These are phyloP conservation scores for Hoplias malabaricus DNA, from an alignment of 2,113 vertebrate species.

Conservation along the genomic window DNA sequence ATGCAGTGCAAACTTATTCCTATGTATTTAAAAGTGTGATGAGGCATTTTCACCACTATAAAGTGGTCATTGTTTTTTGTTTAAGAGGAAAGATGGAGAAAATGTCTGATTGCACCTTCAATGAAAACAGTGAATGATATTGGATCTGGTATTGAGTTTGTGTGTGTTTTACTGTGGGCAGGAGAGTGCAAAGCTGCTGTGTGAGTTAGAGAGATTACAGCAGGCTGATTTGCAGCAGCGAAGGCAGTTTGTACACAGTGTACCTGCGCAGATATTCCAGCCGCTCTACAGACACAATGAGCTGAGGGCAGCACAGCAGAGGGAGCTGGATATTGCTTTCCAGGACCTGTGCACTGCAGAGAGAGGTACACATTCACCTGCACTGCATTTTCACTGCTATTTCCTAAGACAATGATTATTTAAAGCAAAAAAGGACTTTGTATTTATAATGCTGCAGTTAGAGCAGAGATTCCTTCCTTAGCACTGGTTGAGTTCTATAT, in stretches of 20 bases:
- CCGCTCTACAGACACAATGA: constrained; percentile 77
- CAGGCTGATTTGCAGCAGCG: constrained; percentile 80
- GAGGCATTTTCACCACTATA: no score
- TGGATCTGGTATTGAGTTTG: neutral
- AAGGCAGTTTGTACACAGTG: constrained; percentile 73
- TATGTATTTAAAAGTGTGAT: no score
- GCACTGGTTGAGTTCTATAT: no score
- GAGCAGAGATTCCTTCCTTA: no score
- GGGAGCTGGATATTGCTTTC: constrained; percentile 88
- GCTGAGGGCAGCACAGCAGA: constrained; percentile 82
- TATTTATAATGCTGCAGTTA: neutral
- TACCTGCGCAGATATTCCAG: constrained; percentile 83
- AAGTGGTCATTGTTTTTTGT: no score
- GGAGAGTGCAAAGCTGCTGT: constrained; percentile 82
- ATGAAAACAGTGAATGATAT: no score
- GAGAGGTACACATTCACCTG: constrained; percentile 70
- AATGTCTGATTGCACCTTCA: no score
- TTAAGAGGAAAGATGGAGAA: no score
- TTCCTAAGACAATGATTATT: no score
- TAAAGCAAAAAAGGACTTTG: no score
- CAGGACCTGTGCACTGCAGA: constrained; percentile 87
- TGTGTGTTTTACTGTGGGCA: constrained; percentile 48
- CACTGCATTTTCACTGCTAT: neutral
- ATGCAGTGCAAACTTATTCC: no score
- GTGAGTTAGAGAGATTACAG: constrained; percentile 86